These are phyloP conservation scores for Thinocorus orbignyianus DNA, from an alignment of 2,113 vertebrate species.

Conservation along the genomic window DNA sequence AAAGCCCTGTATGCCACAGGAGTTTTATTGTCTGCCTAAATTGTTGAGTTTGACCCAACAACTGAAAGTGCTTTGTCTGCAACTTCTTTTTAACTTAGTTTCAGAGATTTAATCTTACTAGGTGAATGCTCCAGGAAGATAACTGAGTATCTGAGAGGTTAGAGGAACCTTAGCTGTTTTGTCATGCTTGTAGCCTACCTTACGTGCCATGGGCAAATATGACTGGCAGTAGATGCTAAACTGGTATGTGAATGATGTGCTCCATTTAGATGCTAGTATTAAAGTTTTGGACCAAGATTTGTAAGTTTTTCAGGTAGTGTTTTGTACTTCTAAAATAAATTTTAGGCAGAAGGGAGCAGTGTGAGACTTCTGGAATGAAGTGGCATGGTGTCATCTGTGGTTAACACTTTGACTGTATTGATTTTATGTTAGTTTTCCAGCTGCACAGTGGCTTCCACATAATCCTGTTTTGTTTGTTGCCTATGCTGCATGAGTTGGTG, in stretches of 20 bases:
- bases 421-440: neutral
- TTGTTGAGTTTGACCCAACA: neutral
- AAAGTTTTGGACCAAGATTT: neutral
- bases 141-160: neutral
- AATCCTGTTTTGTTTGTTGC: neutral
- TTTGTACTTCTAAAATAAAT: neutral
- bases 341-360: neutral
- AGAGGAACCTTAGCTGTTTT: neutral
- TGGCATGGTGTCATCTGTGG: neutral
- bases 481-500: fast-evolving
- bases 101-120: neutral
- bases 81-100: neutral
- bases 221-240: neutral
- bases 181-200: neutral
- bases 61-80: neutral
- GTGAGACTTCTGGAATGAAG: neutral
- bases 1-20: neutral
- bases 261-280: neutral
- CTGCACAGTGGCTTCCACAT: neutral
- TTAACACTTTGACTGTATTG: neutral
- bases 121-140: neutral
- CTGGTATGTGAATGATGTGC: neutral
- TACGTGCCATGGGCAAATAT: neutral
- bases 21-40: neutral
- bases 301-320: neutral